Evolutionary conservation across 2,888 invertebrate species (phyloP), one percentile per base, ranked within the genome.

Genomic region (Trissolcus brochymenae): DNA sequence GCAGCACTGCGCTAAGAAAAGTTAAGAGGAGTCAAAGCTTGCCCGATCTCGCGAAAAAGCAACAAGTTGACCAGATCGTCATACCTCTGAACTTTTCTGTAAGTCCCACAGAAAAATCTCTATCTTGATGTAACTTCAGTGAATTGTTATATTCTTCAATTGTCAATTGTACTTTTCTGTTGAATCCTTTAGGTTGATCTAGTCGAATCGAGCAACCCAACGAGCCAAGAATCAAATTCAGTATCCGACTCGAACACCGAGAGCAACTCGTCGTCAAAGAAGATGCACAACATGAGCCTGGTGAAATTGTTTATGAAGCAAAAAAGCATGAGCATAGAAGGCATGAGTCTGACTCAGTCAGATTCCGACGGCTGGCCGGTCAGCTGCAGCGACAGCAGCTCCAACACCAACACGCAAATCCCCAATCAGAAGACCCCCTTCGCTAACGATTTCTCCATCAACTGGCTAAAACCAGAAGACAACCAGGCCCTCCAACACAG

Each of bases 271-370:
- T 81, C 81, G n/a, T 35, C 35, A 35, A 88, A 87, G 53, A 89
- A 93, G 82, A 92, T 94, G 79, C 93, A 93, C 84, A 93, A 94
- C 81, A 93, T 96, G 88, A 96, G 94, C 89, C 92, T 96, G 85
- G 95, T 96, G 51, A 95, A 95, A 89, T 91, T 96, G 80, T 96
- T 96, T 86, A 96, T 96, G 92, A 96, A 96, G 88, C 96, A 96
- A 87, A 95, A 95, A 88, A 95, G 95, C 87, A 93, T 93, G 90
- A 95, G 95, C 81, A 93, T 93, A 66, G 95, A 95, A 87, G 93
- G 93, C 70, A 94, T 93, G 82, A 92, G 93, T 70, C 89, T 91
- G 17, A 93, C 92, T 65, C 93, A 95, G 91, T 95, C 95, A 87
- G 94, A 95, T 80, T 92, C 95, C 51, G 88, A 87, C 57, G 86